A percentile compares a stretch with the other conserved stretches of the same genome.
Evolutionary conservation across 2,888 invertebrate species (phyloP).

Genomic region (Polylopha cassiicola): DNA sequence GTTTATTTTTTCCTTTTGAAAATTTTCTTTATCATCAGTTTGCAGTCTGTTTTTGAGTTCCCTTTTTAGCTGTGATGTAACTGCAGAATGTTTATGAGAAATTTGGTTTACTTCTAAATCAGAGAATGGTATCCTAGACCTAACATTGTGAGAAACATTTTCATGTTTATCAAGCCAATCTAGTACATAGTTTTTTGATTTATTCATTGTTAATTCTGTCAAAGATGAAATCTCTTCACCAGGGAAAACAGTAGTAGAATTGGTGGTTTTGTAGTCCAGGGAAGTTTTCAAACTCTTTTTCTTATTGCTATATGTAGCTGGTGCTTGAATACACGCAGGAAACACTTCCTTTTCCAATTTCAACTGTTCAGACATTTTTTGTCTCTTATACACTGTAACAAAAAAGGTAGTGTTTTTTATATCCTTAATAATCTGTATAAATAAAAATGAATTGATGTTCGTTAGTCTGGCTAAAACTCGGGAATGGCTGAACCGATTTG

Average conservation of each 20-base stretch:
- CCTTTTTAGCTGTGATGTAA: constrained; percentile 10
- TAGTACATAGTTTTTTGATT: constrained; percentile 45
- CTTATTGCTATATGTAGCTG: constrained; percentile 58
- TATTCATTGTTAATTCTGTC: constrained; percentile 44
- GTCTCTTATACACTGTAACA: constrained; percentile 49
- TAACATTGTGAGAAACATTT: constrained; percentile 23
- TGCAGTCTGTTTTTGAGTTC: constrained; percentile 15
- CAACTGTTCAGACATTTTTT: constrained; percentile 51
- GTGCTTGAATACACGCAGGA: constrained; percentile 65
- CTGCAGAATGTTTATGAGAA: not conserved
- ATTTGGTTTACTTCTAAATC: constrained; percentile 52
- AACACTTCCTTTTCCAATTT: constrained; percentile 63
- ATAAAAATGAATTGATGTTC: too few relatives aligned
- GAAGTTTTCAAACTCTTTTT: constrained; percentile 42
- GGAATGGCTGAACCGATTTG: too few relatives aligned
- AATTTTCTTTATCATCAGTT: not conserved
- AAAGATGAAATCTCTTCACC: constrained; percentile 43
- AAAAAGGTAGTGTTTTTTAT: too few relatives aligned
- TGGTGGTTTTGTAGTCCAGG: constrained; percentile 43
- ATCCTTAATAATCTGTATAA: too few relatives aligned
- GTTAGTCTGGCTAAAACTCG: too few relatives aligned
- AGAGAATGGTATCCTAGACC: constrained; percentile 49
- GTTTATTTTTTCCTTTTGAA: too few relatives aligned
- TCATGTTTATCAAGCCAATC: constrained; percentile 55
- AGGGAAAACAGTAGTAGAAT: constrained; percentile 32